Evolutionary conservation across 2,888 invertebrate genomes (phyloP), one percentile per base, ranked within the genome.

Genomic region (Meloe dianella): DNA sequence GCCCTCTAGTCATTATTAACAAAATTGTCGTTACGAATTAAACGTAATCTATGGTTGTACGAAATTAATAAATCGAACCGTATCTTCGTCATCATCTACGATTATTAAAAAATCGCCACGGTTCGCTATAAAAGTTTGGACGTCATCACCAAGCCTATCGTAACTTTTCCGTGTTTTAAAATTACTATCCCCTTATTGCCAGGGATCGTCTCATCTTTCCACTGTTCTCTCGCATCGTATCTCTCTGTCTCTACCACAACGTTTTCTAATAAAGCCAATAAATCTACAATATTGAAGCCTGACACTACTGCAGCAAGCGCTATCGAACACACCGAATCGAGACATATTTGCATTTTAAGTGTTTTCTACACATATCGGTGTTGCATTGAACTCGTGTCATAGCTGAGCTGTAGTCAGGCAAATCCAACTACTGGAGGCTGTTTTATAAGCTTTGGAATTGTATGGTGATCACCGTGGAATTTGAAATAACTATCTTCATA

Each of bases 281-380:
- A 78, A 78, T 78, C 77, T 73, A 72, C 74, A 75, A 76, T 75
- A 74, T 73, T 72, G 77, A 71, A 70, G 70, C 66, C 69, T 51
- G 70, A 65, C 73, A 72, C 68, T 68, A 68, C 66, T 68, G 74
- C 72, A 71, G 71, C 51, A 9, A 47, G 73, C 69, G 68, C 66
- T 66, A 69, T 71, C 73, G 74, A 74, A 73, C 73, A 70, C 71
- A 64, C 73, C 73, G 78, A 78, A 80, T 78, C 74, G 80, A 79
- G 77, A 79, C 78, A 82, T n/a, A n/a, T 82, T 82, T 83, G 81
- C 83, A 83, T 83, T 82, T 83, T 81, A 82, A 83, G 82, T 82
- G 82, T 82, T 83, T 83, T 80, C 80, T 75, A 78, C 78, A 77
- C 79, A 78, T 80, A 80, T 77, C 78, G 79, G 76, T 76, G 38